Evolutionary conservation across 2,888 invertebrate genomes (phyloP).

Genomic region (Napeogenes sylphis): DNA sequence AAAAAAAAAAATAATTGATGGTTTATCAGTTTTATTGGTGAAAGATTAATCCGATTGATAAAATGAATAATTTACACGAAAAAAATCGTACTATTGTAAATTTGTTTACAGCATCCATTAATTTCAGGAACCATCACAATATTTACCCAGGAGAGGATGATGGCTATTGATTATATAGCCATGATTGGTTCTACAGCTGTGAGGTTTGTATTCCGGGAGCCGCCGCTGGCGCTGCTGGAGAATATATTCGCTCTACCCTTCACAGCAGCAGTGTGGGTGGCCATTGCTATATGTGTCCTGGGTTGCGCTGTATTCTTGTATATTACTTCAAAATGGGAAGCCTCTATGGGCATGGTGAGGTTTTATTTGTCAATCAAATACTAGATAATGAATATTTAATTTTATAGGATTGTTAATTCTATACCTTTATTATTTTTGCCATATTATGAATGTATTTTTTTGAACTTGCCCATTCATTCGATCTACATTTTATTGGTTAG

Average conservation of each 20-base stretch:
- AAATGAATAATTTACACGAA: too few relatives aligned
- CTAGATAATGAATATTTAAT: too few relatives aligned
- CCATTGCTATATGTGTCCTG: constrained; percentile 69
- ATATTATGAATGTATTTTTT: too few relatives aligned
- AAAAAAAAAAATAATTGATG: too few relatives aligned
- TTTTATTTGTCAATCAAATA: not conserved
- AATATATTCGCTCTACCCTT: constrained; percentile 84
- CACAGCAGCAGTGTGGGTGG: constrained; percentile 79
- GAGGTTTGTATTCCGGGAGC: constrained; percentile 81
- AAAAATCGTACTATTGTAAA: too few relatives aligned
- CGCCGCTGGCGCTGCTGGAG: constrained; percentile 78
- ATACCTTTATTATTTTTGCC: too few relatives aligned
- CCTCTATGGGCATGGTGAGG: constrained; percentile 59
- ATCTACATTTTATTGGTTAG: too few relatives aligned
- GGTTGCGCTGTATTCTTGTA: constrained; percentile 66
- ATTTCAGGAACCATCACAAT: constrained; percentile 59
- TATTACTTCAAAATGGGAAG: constrained; percentile 71
- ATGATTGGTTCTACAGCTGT: constrained; percentile 74
- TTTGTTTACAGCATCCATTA: not conserved
- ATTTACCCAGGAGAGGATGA: constrained; percentile 64
- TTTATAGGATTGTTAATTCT: too few relatives aligned
- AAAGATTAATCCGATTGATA: too few relatives aligned
- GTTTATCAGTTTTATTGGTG: too few relatives aligned
- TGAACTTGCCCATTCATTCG: too few relatives aligned
- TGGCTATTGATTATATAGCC: constrained; percentile 73